These are phyloP conservation scores for Clarias magur DNA, from an alignment of 2,113 vertebrate genomes.

Conservation along the genomic window DNA sequence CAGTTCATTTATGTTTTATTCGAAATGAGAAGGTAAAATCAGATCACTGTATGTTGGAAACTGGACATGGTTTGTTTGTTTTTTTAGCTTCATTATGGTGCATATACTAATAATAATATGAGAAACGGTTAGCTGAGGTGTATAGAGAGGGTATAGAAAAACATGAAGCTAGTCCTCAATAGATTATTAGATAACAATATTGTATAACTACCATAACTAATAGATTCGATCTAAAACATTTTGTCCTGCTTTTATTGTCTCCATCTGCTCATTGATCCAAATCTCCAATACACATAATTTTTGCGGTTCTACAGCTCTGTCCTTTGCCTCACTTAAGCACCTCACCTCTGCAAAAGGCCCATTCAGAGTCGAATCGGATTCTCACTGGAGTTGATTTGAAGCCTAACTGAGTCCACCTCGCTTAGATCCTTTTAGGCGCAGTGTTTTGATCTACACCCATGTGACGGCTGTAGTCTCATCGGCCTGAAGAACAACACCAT, in stretches of 20 bases:
- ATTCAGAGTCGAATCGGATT: background rate
- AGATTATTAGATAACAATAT: background rate
- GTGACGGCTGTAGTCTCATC: background rate
- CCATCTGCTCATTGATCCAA: background rate
- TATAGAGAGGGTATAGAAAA: background rate
- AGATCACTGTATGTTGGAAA: background rate
- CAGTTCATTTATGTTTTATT: constrained; percentile 12
- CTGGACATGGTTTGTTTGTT: background rate
- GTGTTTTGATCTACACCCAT: background rate
- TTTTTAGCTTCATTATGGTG: background rate
- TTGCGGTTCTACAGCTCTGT: background rate
- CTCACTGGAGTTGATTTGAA: background rate
- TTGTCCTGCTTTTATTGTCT: background rate
- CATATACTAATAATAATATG: background rate
- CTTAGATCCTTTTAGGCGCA: background rate
- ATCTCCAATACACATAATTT: background rate
- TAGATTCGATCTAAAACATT: background rate
- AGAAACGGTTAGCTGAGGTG: too few species aligned
- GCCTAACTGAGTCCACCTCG: background rate
- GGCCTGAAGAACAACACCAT: background rate
- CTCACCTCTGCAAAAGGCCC: background rate
- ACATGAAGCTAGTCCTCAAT: background rate
- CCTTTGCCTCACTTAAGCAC: background rate
- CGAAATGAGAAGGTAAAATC: constrained; percentile 26
- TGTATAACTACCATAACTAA: background rate